Percentiles rank a stretch among this genome's conserved stretches.
phyloP scores from a whole-genome alignment of 2,797 vertebrate species.

The Sphenopsis melanotis region DNA sequence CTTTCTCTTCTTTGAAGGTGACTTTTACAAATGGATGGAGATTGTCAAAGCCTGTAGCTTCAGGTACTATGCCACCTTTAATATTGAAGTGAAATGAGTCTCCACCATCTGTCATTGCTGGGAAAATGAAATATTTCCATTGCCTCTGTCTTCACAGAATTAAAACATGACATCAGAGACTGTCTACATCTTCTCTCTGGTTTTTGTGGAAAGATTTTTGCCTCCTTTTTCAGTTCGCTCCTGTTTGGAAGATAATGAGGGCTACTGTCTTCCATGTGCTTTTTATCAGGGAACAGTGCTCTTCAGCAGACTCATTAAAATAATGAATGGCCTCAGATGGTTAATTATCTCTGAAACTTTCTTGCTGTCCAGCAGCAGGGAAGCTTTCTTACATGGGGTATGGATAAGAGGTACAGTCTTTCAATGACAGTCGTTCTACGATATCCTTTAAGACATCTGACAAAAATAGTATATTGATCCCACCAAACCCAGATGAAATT shows the following conservation, averaged over 20 bases:
- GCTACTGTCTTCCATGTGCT: neutral
- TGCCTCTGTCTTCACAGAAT: neutral
- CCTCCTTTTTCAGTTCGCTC: neutral
- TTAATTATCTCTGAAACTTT: conserved; percentile 33
- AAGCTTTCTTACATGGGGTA: neutral
- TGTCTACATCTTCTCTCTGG: neutral
- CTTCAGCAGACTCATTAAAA: conserved; percentile 66
- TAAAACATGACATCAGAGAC: neutral
- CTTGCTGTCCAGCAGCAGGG: conserved; percentile 21
- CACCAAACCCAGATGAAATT: neutral
- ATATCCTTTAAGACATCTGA: neutral
- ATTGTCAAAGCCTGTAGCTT: neutral
- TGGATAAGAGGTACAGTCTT: neutral
- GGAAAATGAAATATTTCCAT: neutral
- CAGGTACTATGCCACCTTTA: neutral
- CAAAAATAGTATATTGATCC: neutral
- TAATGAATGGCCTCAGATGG: conserved; percentile 48
- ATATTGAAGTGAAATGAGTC: neutral
- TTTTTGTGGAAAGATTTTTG: neutral
- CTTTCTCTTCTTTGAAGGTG: neutral
- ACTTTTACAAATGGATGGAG: neutral
- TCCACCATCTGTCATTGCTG: neutral
- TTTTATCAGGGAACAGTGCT: conserved; percentile 39
- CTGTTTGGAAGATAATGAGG: conserved; percentile 58
- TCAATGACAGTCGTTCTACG: neutral